These are phyloP conservation scores for Hoplodrina ambigua DNA, from an alignment of 2,888 invertebrate genomes.

Conservation along the genomic window DNA sequence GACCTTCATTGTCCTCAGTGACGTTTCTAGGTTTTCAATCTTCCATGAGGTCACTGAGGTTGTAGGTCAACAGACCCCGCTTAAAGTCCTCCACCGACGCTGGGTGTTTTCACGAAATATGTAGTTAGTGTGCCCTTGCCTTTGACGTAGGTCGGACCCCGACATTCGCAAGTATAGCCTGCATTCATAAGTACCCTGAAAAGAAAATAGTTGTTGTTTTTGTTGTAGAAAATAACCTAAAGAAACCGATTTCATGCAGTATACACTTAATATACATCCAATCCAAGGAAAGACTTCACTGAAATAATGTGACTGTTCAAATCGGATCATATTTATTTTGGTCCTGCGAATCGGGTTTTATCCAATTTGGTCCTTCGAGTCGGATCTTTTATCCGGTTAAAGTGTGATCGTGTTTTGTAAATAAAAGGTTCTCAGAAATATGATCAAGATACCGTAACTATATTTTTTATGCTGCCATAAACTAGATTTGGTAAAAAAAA, in stretches of 20 bases:
- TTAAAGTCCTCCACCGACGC: conserved; percentile 80
- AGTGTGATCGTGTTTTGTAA: background rate
- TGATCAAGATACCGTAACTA: no score
- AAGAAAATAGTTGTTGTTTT: conserved; percentile 27
- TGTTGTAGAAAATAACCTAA: background rate
- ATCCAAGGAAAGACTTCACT: no score
- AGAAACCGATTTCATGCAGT: no score
- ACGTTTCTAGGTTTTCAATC: conserved; percentile 40
- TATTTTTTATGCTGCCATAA: no score
- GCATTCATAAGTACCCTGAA: conserved; percentile 94
- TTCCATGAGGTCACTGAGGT: conserved; percentile 27
- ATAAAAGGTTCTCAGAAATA: no score
- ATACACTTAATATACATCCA: no score
- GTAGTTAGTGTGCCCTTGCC: conserved; percentile 98
- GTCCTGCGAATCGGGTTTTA: no score
- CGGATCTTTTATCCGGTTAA: background rate
- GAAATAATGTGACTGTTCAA: background rate
- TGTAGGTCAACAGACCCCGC: conserved; percentile 13
- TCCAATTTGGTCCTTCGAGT: background rate
- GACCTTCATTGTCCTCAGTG: conserved; percentile 16
- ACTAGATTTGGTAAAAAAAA: no score
- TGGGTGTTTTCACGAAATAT: conserved; percentile 96
- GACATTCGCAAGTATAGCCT: conserved; percentile 96
- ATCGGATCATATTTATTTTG: background rate
- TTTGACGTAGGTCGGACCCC: conserved; percentile 98